Conservation (phyloP, 2,113 vertebrate species). For the Cygnus buccinator region DNA sequence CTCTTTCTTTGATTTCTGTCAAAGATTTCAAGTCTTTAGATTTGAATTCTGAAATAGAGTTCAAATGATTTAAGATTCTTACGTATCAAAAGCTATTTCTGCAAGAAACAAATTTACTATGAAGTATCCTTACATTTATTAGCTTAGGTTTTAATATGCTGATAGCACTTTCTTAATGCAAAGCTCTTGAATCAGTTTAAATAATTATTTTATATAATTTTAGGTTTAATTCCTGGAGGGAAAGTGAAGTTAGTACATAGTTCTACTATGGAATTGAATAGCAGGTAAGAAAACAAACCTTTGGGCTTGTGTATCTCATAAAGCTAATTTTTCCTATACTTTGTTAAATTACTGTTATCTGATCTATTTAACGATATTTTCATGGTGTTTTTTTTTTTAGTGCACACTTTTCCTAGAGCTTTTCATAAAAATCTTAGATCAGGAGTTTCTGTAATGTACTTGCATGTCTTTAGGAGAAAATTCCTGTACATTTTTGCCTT, state of each 20-base stretch:
- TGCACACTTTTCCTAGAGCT: background rate
- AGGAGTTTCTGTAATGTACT: background rate
- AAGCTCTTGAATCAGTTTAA: background rate
- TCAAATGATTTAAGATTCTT: background rate
- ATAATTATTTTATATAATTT: background rate
- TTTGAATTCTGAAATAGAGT: background rate
- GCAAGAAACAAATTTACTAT: background rate
- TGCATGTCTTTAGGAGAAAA: background rate
- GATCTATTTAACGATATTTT: background rate
- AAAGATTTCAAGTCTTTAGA: background rate
- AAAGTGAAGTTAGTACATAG: constrained; percentile 94
- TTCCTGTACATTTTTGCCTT: background rate
- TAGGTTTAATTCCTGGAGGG: constrained; percentile 91
- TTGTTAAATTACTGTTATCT: background rate
- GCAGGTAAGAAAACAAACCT: constrained; percentile 76
- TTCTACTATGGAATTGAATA: constrained; percentile 75
- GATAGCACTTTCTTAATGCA: background rate
- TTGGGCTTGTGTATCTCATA: background rate
- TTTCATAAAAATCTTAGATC: background rate
- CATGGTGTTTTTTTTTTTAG: background rate
- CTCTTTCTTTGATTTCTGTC: background rate
- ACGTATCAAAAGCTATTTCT: background rate
- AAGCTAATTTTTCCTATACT: background rate
- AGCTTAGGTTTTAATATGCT: background rate
- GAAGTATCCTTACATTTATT: background rate